These are phyloP conservation scores for Leptinotarsa haldemani DNA, from an alignment of 2,888 invertebrate genomes.

Conservation along the genomic window DNA sequence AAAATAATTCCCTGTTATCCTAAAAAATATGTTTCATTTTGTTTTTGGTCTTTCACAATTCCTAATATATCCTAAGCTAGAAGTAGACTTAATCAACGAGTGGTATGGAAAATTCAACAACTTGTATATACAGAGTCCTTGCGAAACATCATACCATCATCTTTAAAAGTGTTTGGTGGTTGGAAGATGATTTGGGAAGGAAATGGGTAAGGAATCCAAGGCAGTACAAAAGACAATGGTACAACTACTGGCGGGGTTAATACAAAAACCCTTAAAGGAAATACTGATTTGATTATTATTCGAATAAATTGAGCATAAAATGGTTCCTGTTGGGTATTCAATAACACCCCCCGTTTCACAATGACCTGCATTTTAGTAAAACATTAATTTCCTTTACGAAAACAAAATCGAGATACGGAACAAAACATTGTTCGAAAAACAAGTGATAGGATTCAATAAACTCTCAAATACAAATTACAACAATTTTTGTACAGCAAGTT, in stretches of 20 bases:
- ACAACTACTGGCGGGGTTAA: background rate
- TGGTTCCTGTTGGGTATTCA: constrained; percentile 20
- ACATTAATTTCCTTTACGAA: constrained; percentile 21
- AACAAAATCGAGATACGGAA: constrained; percentile 12
- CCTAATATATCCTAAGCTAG: constrained; percentile 35
- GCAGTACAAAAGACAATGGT: too few species aligned
- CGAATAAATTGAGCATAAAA: constrained; percentile 5
- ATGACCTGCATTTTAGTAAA: constrained; percentile 26
- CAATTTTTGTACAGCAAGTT: constrained; percentile 37
- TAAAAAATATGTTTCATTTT: constrained; percentile 35
- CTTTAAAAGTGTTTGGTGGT: background rate
- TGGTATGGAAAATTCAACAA: constrained; percentile 29
- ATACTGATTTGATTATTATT: constrained; percentile 22
- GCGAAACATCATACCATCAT: constrained; percentile 7
- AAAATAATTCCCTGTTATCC: constrained; percentile 25
- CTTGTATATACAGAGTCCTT: constrained; percentile 8
- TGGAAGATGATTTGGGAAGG: too few species aligned
- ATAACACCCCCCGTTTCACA: constrained; percentile 4
- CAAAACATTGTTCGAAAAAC: constrained; percentile 28
- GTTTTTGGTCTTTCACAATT: constrained; percentile 40
- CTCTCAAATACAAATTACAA: constrained; percentile 42
- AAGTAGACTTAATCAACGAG: constrained; percentile 29
- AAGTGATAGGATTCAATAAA: constrained; percentile 40
- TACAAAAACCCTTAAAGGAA: background rate
- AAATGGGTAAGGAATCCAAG: too few species aligned